A percentile compares a stretch with the other conserved stretches of the same genome.
phyloP scores from a whole-genome alignment of 2,797 vertebrate genomes.

The Mormyrus proboscirostris region DNA sequence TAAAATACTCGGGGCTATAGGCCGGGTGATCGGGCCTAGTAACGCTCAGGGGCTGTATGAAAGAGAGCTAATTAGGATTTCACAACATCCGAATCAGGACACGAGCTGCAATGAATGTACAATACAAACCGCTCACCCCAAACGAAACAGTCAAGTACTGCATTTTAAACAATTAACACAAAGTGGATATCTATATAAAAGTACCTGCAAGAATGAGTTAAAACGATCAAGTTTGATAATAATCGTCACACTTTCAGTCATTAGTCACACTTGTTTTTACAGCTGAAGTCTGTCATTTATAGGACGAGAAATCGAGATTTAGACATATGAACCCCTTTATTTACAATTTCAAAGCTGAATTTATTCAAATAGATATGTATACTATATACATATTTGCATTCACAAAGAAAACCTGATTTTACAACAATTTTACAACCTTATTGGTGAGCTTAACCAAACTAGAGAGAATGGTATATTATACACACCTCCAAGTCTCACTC shows the following conservation, averaged over 20 bases:
- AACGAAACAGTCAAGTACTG: neutral
- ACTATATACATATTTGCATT: conserved; percentile 73
- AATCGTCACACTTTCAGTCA: neutral
- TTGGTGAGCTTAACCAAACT: conserved; percentile 42
- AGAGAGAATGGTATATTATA: conserved; percentile 42
- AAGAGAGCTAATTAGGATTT: neutral
- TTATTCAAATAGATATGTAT: conserved; percentile 81
- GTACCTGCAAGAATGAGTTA: neutral
- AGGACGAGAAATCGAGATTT: conserved; percentile 43
- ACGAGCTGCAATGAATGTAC: neutral
- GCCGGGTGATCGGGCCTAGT: neutral
- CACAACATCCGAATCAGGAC: neutral
- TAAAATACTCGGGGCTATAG: neutral
- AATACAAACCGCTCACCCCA: neutral
- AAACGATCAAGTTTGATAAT: neutral
- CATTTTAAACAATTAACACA: neutral
- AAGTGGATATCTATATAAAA: neutral
- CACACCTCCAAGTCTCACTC: conserved; percentile 49
- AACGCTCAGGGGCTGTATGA: neutral
- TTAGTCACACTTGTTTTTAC: neutral
- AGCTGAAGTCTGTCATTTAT: neutral
- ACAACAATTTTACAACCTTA: conserved; percentile 64
- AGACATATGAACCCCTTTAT: conserved; percentile 87
- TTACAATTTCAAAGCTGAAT: conserved; percentile 92
- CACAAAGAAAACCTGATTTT: conserved; percentile 73